Percentiles rank a stretch among this genome's conserved stretches.
These are phyloP conservation scores for Apostichopus japonicus DNA, from an alignment of 35 echinoderm and acorn worm genomes.

Conservation along the genomic window DNA sequence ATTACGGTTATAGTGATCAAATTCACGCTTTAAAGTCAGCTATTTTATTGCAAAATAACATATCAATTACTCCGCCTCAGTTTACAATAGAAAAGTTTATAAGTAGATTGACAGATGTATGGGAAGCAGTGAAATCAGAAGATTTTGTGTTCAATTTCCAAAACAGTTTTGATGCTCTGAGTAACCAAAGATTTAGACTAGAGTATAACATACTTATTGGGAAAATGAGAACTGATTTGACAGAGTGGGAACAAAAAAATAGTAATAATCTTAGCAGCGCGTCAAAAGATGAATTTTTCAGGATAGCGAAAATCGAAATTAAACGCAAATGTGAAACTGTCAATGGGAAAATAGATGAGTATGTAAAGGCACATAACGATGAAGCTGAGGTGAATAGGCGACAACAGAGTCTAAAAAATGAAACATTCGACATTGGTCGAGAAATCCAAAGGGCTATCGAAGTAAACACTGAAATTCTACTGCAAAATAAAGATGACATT, in stretches of 20 bases:
- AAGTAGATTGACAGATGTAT: background rate
- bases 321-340: no score
- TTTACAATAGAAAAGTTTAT: no score
- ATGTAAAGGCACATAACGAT: background rate
- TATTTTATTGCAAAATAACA: no score
- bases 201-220: slow-evolving; percentile 14
- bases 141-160: slow-evolving; percentile 61
- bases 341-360: background rate
- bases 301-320: background rate
- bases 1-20: no score
- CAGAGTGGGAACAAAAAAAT: background rate
- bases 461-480: background rate
- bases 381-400: slow-evolving; percentile 7
- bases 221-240: background rate
- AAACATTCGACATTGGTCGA: background rate
- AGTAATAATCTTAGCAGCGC: background rate
- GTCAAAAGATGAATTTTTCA: background rate
- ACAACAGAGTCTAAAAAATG: background rate
- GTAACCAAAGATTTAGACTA: background rate
- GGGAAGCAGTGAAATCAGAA: slow-evolving; percentile 38
- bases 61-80: no score
- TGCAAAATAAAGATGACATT: background rate
- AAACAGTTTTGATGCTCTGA: slow-evolving; percentile 27
- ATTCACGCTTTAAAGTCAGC: no score
- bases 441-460: background rate